Evolutionary conservation across 2,797 vertebrate genomes (phyloP), one percentile per base, ranked within the genome.

Genomic region (Bradypodion pumilum): DNA sequence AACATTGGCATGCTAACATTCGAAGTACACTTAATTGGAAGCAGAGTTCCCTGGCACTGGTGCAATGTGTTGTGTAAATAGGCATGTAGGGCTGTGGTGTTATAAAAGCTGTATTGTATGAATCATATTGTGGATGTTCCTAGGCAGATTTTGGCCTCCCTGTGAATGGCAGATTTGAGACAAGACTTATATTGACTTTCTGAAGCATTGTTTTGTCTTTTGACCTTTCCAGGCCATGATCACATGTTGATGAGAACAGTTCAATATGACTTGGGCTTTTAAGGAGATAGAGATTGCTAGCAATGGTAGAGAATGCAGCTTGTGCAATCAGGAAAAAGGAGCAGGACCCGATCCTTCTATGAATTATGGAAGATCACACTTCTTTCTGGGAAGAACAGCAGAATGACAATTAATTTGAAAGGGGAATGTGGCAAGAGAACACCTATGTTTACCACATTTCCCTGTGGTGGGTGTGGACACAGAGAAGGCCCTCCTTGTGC

Each of bases 81-180:
- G 73, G 42, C n/a, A 63, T 73, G 21, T 73, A 62, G 60, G 46
- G 65, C 66, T 83, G 32, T 79, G 56, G 52, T 62, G 27, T 73
- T 76, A 42, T 44, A 69, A 83, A 83, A 46, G 37, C 52, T 84
- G 72, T 70, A 74, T 85, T 66, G 65, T 46, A 16, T 59, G 62
- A 66, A 59, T 59, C n/a, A 56, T 35, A 74, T 65, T 85, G 27
- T 72, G 85, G 78, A 49, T 74, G 70, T 74, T 74, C 59, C 37
- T 65, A 32, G 80, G 62, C 37, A 63, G 75, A 40, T 60, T 74
- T 78, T 68, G 32, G 59, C 49, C 27, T 52, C 32, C n/a, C 63
- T 60, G 62, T 74, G 37, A 15, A 52, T 32, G 46, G 74, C 74
- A 76, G 37, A 63, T 68, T 72, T 44, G 74, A 37, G 60, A 42